Base-by-base conservation (phyloP, 2,888 invertebrate genomes). In the Phlogophora meticulosa region DNA sequence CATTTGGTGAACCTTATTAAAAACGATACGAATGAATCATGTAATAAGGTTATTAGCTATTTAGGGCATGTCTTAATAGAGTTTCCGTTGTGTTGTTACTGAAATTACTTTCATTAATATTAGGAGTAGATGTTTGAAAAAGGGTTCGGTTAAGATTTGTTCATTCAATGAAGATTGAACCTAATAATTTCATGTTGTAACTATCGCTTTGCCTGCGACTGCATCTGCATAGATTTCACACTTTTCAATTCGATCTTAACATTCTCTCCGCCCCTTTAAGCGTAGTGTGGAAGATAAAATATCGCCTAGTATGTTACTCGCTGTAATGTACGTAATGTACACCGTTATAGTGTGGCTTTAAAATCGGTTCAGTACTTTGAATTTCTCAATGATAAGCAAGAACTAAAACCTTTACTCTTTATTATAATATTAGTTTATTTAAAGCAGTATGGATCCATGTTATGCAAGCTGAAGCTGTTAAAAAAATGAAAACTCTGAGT, bases 1-100 rank as follows among this genome's bases (percentile, higher is more conserved):
- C 68, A 73, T 81, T 78, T 56, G 52, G 28, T 9, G 67, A 66
- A 71, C 56, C 72, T 81, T 82, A 80, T 80, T 81, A 80, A 83
- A 83, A 82, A 81, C 51, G 68, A 74, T 76, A 68, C 56, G 65
- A 64, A 82, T 64, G 65, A 76, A 72, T 65, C 76, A 72, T 48
- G 46, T 53, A 76, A 67, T 51, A 57, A 53, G 46, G 20, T 71
- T 79, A 69, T 75, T 79, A 69, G 76, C 71, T 48, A 55, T 70
- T 59, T 56, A 45, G 36, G 48, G 38, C 15, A n/a, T 20, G 36
- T 57, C 48, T 57, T 52, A 45, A 46, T 66, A 68, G 46, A 51
- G 10, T 45, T 60, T 40, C 36, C 59, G 15, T 36, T 58, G 24
- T 40, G 43, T 51, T 56, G 24, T 68, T 57, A 17, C 20, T 9